Evolutionary conservation across 2,888 invertebrate genomes (phyloP).

Genomic region (Agrotis ipsilon): DNA sequence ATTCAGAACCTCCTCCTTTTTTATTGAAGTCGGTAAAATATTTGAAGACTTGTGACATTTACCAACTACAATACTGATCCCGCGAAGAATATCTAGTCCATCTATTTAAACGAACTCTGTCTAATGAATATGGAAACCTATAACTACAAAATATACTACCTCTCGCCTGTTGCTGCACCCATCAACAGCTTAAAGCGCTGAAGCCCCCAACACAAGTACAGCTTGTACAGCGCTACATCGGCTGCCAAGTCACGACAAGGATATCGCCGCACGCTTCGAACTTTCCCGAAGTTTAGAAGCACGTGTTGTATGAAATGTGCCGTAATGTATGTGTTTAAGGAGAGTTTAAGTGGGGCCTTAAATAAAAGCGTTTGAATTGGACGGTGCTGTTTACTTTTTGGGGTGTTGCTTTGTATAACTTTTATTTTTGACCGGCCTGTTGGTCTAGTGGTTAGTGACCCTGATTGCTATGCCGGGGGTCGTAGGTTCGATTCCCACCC

Average conservation of each 20-base stretch:
- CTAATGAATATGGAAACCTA: no score
- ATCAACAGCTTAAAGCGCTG: conserved; percentile 18
- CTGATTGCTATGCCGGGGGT: no score
- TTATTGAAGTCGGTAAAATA: no score
- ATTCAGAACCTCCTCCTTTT: no score
- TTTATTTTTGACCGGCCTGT: no score
- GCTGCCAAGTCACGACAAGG: conserved; percentile 60
- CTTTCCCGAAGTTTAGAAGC: conserved; percentile 32
- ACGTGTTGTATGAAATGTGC: conserved; percentile 36
- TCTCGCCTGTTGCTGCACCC: conserved; percentile 57
- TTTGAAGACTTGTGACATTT: no score
- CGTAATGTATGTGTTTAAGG: conserved; percentile 34
- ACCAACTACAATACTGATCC: no score
- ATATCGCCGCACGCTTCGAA: conserved; percentile 42
- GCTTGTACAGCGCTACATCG: conserved; percentile 30
- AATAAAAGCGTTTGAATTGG: conserved; percentile 22
- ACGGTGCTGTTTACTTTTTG: not conserved
- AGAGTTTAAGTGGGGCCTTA: conserved; percentile 36
- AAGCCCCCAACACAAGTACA: conserved; percentile 35
- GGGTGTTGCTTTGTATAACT: not conserved
- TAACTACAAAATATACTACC: no score
- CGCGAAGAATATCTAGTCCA: no score
- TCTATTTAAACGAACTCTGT: no score
- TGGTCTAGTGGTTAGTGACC: no score
- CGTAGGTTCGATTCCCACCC: no score